Percentiles rank a stretch among this genome's conserved stretches.
These are phyloP conservation scores for Furcula furcula DNA, from an alignment of 2,888 invertebrate species.

Conservation along the genomic window DNA sequence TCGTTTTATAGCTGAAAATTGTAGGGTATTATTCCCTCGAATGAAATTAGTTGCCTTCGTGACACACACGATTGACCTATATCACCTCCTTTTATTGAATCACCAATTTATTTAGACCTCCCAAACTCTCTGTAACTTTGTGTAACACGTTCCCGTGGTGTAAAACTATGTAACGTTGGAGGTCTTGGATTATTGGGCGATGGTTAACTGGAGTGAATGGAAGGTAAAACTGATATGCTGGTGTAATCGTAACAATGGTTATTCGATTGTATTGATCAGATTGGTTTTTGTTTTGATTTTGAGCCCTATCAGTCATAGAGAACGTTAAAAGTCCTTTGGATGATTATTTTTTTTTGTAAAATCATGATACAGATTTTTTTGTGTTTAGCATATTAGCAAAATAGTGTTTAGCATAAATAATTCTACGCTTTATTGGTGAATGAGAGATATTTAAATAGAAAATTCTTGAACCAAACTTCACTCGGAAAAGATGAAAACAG, in stretches of 20 bases:
- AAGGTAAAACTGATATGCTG: slow-evolving; percentile 35
- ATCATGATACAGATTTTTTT: too few relatives aligned
- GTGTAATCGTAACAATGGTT: slow-evolving; percentile 36
- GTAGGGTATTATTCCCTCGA: slow-evolving; percentile 43
- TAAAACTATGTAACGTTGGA: slow-evolving; percentile 26
- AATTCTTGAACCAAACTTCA: too few relatives aligned
- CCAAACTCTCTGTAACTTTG: slow-evolving; percentile 26
- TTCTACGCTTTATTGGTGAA: too few relatives aligned
- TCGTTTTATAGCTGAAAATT: slow-evolving; percentile 68
- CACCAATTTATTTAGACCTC: slow-evolving; percentile 37
- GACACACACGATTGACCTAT: slow-evolving; percentile 64
- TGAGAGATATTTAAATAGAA: too few relatives aligned
- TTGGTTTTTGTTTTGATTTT: slow-evolving; percentile 29
- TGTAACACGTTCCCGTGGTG: slow-evolving; percentile 6
- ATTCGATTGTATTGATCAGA: slow-evolving; percentile 32
- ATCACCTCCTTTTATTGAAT: slow-evolving; percentile 53
- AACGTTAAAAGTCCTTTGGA: too few relatives aligned
- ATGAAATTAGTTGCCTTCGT: slow-evolving; percentile 56
- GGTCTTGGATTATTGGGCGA: slow-evolving; percentile 29
- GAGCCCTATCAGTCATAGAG: too few relatives aligned
- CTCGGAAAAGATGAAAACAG: too few relatives aligned
- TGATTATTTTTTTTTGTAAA: too few relatives aligned
- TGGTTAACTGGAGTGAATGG: slow-evolving; percentile 26
- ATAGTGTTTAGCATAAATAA: too few relatives aligned
- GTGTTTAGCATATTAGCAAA: too few relatives aligned